These are phyloP conservation scores for Orthonychiurus folsomi DNA, from an alignment of 2,888 invertebrate genomes.

Conservation along the genomic window DNA sequence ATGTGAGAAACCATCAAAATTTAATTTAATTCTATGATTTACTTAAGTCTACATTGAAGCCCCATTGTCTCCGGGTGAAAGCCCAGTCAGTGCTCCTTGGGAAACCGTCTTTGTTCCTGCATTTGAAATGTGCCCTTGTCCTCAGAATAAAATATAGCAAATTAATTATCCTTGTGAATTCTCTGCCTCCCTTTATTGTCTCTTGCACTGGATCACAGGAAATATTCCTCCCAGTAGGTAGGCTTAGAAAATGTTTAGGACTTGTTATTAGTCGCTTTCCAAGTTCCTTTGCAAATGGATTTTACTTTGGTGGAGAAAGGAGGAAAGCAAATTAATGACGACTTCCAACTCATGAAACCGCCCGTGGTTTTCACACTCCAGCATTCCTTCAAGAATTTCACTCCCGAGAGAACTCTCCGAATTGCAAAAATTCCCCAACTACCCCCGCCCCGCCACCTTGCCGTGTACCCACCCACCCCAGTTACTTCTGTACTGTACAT, in stretches of 20 bases:
- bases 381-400: background rate
- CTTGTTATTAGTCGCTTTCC: background rate
- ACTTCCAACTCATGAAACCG: background rate
- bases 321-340: background rate
- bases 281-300: too few species aligned
- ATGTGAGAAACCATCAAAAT: too few species aligned
- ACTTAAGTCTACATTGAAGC: too few species aligned
- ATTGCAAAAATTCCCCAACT: too few species aligned
- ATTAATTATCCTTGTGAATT: background rate
- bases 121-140: background rate
- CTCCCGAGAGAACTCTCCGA: background rate
- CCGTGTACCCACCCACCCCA: background rate
- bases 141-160: background rate
- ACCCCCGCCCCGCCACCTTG: too few species aligned
- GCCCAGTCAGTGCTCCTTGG: too few species aligned
- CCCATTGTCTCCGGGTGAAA: too few species aligned
- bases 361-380: background rate
- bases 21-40: too few species aligned
- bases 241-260: background rate
- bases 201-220: background rate
- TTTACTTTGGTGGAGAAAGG: too few species aligned
- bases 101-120: background rate
- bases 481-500: background rate
- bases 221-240: background rate
- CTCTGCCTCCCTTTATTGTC: background rate